Conservation (phyloP, 1,140 invertebrate genomes). For the Ericerus pela region DNA sequence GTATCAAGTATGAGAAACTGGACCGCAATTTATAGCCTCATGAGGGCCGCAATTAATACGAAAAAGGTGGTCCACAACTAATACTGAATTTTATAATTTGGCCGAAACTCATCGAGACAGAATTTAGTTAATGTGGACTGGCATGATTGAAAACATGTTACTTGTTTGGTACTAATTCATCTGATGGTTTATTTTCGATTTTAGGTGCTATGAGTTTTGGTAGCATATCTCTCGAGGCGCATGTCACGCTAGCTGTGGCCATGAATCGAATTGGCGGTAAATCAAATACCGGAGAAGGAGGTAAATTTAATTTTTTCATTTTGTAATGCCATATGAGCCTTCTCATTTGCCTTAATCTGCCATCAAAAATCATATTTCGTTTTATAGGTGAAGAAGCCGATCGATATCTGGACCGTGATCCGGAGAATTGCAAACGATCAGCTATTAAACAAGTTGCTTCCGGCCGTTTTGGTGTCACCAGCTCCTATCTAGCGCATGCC, state of each 20-base stretch:
- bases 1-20: no score
- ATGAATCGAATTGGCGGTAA: conserved; percentile 79
- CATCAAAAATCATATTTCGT: no score
- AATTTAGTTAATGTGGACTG: no score
- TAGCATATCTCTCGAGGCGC: conserved; percentile 85
- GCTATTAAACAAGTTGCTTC: conserved; percentile 89
- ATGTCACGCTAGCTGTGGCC: conserved; percentile 83
- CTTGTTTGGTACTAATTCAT: conserved; percentile 30
- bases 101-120: no score
- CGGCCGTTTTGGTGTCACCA: conserved; percentile 94
- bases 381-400: conserved; percentile 72
- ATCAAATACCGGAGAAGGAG: conserved; percentile 62
- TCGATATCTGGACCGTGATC: conserved; percentile 64
- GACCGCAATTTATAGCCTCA: no score
- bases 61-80: no score
- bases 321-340: neutral
- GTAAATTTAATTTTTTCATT: conserved; percentile 24
- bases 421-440: conserved; percentile 57
- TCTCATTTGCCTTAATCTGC: no score
- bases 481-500: conserved; percentile 88
- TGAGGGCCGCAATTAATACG: no score
- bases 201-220: conserved; percentile 81
- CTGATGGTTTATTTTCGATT: conserved; percentile 2
- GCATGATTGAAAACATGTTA: no score
- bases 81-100: no score